Percentiles rank a stretch among this genome's conserved stretches.
Evolutionary conservation across 2,113 vertebrate genomes (phyloP).

Genomic region (Silurus meridionalis): DNA sequence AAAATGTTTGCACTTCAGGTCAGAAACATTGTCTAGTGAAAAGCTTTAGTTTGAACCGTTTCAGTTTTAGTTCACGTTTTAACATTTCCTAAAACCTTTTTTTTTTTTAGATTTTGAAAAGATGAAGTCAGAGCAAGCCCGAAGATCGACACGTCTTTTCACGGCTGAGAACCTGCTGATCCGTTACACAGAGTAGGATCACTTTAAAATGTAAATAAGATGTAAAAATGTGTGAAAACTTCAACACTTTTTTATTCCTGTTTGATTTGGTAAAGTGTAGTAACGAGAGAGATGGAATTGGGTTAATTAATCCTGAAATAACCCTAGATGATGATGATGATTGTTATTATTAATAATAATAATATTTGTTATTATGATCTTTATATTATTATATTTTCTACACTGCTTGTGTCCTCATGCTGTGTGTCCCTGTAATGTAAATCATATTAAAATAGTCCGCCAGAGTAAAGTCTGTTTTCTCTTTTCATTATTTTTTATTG

Average conservation of each 20-base stretch:
- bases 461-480: neutral
- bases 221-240: slow-evolving; percentile 32
- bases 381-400: neutral
- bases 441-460: neutral
- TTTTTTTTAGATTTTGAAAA: slow-evolving; percentile 57
- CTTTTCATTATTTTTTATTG: neutral
- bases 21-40: neutral
- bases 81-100: neutral
- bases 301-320: neutral
- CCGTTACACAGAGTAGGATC: slow-evolving; percentile 53
- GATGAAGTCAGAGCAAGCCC: slow-evolving; percentile 52
- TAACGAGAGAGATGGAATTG: neutral
- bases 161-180: slow-evolving; percentile 61
- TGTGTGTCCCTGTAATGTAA: neutral
- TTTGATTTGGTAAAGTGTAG: neutral
- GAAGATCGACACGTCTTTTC: slow-evolving; percentile 51
- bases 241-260: neutral
- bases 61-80: neutral
- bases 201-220: neutral
- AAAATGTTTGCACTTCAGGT: neutral
- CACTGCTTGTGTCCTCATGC: neutral
- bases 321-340: neutral
- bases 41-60: neutral
- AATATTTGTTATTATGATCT: no score
- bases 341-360: neutral